Percentiles rank a stretch among this genome's conserved stretches.
Conservation (phyloP, 2,113 vertebrate genomes). For the Hippocampus mohnikei region DNA sequence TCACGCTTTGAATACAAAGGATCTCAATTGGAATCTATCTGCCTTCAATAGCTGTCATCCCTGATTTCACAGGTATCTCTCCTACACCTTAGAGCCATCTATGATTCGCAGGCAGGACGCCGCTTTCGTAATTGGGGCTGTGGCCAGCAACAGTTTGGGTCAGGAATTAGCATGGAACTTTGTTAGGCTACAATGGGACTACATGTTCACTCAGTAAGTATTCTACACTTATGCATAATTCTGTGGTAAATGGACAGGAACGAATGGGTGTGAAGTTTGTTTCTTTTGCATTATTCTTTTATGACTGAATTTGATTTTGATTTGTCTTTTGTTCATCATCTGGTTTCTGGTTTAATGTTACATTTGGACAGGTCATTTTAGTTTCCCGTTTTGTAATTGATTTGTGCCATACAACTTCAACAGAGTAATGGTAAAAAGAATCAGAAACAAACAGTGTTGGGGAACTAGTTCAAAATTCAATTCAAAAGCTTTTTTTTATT, state of each 20-base stretch:
- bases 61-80: slow-evolving; percentile 74
- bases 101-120: slow-evolving; percentile 86
- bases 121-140: slow-evolving; percentile 76
- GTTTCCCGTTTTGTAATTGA: not conserved
- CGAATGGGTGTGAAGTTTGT: not conserved
- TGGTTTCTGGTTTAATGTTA: not conserved
- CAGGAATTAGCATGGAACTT: slow-evolving; percentile 84
- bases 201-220: slow-evolving; percentile 81
- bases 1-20: not conserved
- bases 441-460: no score
- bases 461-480: no score
- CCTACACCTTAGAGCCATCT: slow-evolving; percentile 70
- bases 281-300: not conserved
- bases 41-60: not conserved
- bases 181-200: slow-evolving; percentile 77
- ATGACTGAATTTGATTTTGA: not conserved
- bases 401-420: no score
- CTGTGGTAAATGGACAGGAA: not conserved
- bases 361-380: not conserved
- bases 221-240: not conserved
- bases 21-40: not conserved
- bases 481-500: no score
- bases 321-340: not conserved
- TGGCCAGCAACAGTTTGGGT: slow-evolving; percentile 76
- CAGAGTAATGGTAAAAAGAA: no score